Evolutionary conservation across 2,888 invertebrate genomes (phyloP), one percentile per base, ranked within the genome.

Genomic region (Eumacrocentrus americanus): DNA sequence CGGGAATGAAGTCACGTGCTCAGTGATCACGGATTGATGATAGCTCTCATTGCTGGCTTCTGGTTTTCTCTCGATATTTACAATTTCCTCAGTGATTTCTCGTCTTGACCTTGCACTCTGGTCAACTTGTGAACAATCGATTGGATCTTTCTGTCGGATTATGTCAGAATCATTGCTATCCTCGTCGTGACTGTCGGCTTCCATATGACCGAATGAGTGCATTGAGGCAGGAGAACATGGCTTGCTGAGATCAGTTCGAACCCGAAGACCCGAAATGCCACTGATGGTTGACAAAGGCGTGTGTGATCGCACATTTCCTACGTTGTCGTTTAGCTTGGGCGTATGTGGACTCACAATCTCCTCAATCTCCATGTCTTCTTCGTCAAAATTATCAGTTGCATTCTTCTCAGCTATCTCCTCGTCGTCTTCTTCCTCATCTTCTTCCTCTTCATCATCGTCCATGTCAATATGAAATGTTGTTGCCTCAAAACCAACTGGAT

Each of bases 301-400:
- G 29, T 72, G 75, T 0, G 77, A 75, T 38, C 72, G 67, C 34
- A 64, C 59, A 20, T 67, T 61, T 9, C 74, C 73, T 6, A 55
- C 20, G 16, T 58, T 63, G 3, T 75, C 72, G 14, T 64, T 67
- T 12, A 69, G 64, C 29, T 72, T 75, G 34, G 75, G 70, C 35
- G 75, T 74, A 52, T 74, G 74, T 1, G 74, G 74, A 57, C 73
- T 72, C n/a, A 71, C 70, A 29, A 74, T 71, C 44, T 74, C 75
- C 40, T 76, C 78, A 14, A 78, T 70, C 25, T 81, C 81, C 70
- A 81, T 82, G 59, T 77, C 75, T 23, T 73, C 79, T 11, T 83
- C 82, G 50, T 84, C 83, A 57, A 72, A 71, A 50, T 84, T 74
- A 62, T 84, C 83, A 22, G 82, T 82, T 50, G 82, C 70, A 38